These are phyloP conservation scores for Microctenopoma steveboyesi DNA, from an alignment of 2,797 vertebrate genomes.

Conservation along the genomic window DNA sequence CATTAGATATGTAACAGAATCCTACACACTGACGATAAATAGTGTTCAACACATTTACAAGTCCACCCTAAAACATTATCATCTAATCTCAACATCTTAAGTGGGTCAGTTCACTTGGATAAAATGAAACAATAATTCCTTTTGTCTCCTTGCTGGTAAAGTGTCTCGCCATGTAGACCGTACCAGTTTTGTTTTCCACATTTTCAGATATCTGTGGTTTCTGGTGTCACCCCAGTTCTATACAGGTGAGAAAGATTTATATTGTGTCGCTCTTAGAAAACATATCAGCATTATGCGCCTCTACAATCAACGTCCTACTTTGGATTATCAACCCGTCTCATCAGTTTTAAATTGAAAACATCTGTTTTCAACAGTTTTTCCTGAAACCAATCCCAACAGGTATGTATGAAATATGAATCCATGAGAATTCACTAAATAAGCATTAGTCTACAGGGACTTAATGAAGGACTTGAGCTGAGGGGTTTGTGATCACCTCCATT, in stretches of 20 bases:
- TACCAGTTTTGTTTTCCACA: not conserved
- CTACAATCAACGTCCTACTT: not conserved
- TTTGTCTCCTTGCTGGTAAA: not conserved
- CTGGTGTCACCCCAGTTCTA: not conserved
- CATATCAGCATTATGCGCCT: not conserved
- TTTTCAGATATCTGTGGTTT: not conserved
- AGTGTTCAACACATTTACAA: not conserved
- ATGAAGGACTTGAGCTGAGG: not conserved
- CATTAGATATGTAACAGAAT: not conserved
- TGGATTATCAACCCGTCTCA: not conserved
- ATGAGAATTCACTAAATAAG: not conserved
- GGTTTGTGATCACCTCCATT: not conserved
- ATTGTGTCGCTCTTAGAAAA: not conserved
- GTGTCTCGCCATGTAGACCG: not conserved
- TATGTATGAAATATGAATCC: not conserved
- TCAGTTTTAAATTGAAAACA: not conserved
- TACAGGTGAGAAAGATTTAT: not conserved
- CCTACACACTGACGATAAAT: not conserved
- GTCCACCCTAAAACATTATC: not conserved
- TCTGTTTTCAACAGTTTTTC: not conserved
- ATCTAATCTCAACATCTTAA: not conserved
- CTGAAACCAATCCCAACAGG: not conserved
- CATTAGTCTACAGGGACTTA: not conserved
- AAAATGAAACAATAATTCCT: not conserved
- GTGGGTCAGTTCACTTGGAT: not conserved